phyloP scores from a whole-genome alignment of 2,113 vertebrate genomes.

The Chloebia gouldiae region DNA sequence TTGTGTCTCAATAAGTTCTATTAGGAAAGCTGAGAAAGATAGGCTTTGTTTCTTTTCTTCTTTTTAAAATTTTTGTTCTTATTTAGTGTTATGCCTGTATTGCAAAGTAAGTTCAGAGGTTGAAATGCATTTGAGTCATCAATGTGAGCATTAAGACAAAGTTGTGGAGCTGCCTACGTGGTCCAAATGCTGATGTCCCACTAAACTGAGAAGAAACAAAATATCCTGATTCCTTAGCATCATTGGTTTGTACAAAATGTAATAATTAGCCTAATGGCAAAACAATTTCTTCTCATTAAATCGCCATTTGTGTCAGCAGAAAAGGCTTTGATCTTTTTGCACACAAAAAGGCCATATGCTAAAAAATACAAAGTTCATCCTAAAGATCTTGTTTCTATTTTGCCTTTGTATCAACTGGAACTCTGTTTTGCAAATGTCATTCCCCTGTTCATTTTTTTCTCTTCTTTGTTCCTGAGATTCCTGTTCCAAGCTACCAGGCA shows the following conservation, averaged over 20 bases:
- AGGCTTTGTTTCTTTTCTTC: background rate
- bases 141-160: background rate
- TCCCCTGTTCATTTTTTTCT: background rate
- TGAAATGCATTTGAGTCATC: background rate
- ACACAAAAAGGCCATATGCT: background rate
- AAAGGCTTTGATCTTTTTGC: background rate
- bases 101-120: background rate
- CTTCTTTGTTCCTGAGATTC: background rate
- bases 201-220: background rate
- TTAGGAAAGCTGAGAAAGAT: background rate
- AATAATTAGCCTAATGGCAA: background rate
- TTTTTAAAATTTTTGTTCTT: background rate
- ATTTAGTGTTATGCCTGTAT: background rate
- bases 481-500: background rate
- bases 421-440: background rate
- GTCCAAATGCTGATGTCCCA: background rate
- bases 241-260: background rate
- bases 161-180: background rate
- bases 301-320: background rate
- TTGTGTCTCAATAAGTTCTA: background rate
- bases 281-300: background rate
- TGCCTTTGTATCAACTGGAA: background rate
- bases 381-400: conserved; percentile 21
- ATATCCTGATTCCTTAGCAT: background rate
- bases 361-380: background rate